Percentiles rank a stretch among this genome's conserved stretches.
These are phyloP conservation scores for Rhagophthalmus giganteus DNA, from an alignment of 2,888 invertebrate species.

Conservation along the genomic window DNA sequence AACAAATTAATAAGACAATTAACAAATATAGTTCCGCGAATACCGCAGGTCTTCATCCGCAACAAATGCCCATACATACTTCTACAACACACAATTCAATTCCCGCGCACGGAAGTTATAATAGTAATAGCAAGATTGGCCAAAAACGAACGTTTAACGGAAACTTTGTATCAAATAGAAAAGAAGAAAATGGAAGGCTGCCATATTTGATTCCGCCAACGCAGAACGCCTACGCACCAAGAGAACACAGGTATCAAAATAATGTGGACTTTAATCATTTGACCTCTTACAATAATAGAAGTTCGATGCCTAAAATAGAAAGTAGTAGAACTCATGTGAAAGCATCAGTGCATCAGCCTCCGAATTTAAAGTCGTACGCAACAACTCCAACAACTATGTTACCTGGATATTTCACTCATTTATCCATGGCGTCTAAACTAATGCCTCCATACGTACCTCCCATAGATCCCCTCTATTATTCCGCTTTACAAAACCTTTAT, in stretches of 20 bases:
- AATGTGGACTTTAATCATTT: constrained; percentile 22
- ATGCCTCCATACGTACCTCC: constrained; percentile 51
- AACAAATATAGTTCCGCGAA: constrained; percentile 3
- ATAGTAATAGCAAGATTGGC: constrained; percentile 40
- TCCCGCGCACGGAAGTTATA: constrained; percentile 9
- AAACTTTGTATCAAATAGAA: constrained; percentile 51
- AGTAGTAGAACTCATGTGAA: constrained; percentile 3
- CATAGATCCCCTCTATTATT: constrained; percentile 54
- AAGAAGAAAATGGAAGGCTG: constrained; percentile 48
- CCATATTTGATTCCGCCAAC: constrained; percentile 28
- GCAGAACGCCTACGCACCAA: constrained; percentile 12
- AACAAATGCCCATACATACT: constrained; percentile 4
- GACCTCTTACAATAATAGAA: constrained; percentile 17
- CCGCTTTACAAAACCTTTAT: constrained; percentile 56
- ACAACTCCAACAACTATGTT: constrained; percentile 41
- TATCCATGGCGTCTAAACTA: constrained; percentile 40
- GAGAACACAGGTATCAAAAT: constrained; percentile 23
- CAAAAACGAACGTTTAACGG: constrained; percentile 62
- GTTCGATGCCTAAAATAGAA: constrained; percentile 11
- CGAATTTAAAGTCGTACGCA: constrained; percentile 13
- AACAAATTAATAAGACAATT: constrained; percentile 15
- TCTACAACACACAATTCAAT: constrained; percentile 39
- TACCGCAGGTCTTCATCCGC: background rate
- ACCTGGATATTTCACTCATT: constrained; percentile 41
- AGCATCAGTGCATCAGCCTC: background rate